These are phyloP conservation scores for Sinosuthora webbiana DNA, from an alignment of 2,113 vertebrate species.

Conservation along the genomic window DNA sequence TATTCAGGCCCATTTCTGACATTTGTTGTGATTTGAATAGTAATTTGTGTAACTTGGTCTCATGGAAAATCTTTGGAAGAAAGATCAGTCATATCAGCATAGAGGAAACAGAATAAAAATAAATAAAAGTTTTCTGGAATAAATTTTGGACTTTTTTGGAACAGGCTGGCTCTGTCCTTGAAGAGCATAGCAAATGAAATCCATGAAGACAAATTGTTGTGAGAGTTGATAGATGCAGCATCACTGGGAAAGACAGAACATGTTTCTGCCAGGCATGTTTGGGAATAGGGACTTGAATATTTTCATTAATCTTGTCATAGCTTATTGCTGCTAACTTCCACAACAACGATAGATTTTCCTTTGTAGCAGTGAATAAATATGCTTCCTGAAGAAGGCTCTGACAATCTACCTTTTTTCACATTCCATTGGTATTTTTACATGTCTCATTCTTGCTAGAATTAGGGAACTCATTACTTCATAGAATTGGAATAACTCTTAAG, in stretches of 20 bases:
- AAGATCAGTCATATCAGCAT: background rate
- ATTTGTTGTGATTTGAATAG: background rate
- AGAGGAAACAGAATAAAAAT: background rate
- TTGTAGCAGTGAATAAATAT: background rate
- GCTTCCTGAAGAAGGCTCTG: background rate
- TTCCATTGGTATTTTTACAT: background rate
- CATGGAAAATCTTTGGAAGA: background rate
- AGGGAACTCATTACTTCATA: background rate
- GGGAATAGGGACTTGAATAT: conserved; percentile 46
- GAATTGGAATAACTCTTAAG: background rate
- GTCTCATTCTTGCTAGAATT: background rate
- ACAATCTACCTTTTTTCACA: background rate
- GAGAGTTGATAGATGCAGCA: conserved; percentile 9
- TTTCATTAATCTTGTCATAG: conserved; percentile 53
- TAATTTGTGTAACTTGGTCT: background rate
- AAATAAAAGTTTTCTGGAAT: background rate
- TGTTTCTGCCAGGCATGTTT: conserved; percentile 49
- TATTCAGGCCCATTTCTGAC: background rate
- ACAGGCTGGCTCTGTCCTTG: background rate
- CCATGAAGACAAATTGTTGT: conserved; percentile 5
- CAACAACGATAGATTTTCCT: conserved; percentile 2
- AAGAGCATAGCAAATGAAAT: conserved; percentile 5
- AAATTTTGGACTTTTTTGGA: background rate
- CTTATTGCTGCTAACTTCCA: conserved; percentile 26
- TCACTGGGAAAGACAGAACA: conserved; percentile 39